phyloP scores from a whole-genome alignment of 2,113 vertebrate species.

The Poeciliopsis occidentalis region DNA sequence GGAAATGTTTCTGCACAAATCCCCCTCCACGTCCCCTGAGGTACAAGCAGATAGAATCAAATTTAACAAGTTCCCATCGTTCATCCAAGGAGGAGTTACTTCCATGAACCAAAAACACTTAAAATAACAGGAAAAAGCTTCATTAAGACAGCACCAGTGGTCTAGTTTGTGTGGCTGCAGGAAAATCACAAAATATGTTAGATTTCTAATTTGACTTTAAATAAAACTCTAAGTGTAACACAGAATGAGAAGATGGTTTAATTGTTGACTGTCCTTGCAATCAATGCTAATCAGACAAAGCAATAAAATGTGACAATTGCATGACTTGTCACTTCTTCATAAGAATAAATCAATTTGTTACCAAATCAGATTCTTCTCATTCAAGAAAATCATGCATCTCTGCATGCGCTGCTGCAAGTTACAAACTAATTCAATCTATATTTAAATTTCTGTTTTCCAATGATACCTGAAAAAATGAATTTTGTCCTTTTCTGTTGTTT shows the following conservation, averaged over 20 bases:
- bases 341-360: neutral
- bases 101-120: constrained; percentile 28
- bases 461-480: neutral
- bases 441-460: neutral
- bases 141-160: constrained; percentile 11
- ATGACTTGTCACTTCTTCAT: neutral
- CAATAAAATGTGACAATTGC: neutral
- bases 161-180: neutral
- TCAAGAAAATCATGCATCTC: neutral
- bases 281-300: neutral
- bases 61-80: constrained; percentile 57
- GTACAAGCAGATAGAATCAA: constrained; percentile 34
- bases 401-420: neutral
- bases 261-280: neutral
- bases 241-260: neutral
- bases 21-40: constrained; percentile 58
- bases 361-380: neutral
- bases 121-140: constrained; percentile 46
- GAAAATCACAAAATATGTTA: neutral
- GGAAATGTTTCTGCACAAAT: constrained; percentile 34
- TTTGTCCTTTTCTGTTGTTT: neutral
- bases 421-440: neutral
- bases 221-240: neutral
- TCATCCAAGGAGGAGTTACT: constrained; percentile 65
- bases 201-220: neutral